Percentiles rank a stretch among this genome's conserved stretches.
Evolutionary conservation across 1,140 invertebrate genomes (phyloP).

Genomic region (Drosophila tristis): DNA sequence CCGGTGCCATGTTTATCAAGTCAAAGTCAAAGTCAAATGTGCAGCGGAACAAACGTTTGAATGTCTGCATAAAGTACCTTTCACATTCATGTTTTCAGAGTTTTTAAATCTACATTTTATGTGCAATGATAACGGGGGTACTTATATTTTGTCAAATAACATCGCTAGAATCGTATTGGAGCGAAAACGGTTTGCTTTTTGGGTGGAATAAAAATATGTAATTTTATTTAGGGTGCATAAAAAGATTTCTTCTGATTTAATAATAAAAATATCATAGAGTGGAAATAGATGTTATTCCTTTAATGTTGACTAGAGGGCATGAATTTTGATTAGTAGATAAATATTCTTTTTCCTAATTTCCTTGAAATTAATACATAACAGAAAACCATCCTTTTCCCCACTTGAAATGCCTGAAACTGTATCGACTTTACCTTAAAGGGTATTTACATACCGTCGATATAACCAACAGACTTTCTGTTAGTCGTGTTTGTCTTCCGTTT

Average conservation of each 20-base stretch:
- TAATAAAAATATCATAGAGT: too few species aligned
- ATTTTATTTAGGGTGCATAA: too few species aligned
- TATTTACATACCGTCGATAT: slow-evolving; percentile 1
- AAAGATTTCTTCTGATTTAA: too few species aligned
- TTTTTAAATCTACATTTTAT: slow-evolving; percentile 18
- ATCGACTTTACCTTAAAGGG: background rate
- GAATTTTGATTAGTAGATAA: too few species aligned
- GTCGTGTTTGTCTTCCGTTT: slow-evolving; percentile 24
- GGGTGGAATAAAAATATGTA: too few species aligned
- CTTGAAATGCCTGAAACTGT: slow-evolving; percentile 16
- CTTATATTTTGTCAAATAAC: slow-evolving; percentile 7
- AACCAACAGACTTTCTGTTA: background rate
- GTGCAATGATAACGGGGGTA: slow-evolving; percentile 12
- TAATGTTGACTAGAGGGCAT: too few species aligned
- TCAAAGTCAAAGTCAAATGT: slow-evolving; percentile 27
- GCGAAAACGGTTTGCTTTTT: too few species aligned
- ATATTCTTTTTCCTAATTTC: too few species aligned
- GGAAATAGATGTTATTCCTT: too few species aligned
- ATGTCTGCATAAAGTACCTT: slow-evolving; percentile 15
- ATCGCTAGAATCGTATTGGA: too few species aligned
- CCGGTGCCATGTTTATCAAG: slow-evolving; percentile 39
- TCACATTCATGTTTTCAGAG: slow-evolving; percentile 32
- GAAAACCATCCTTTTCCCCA: too few species aligned
- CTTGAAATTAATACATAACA: too few species aligned
- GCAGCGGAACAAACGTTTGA: slow-evolving; percentile 34